phyloP scores from a whole-genome alignment of 2,797 vertebrate species.

The Poecilia picta region DNA sequence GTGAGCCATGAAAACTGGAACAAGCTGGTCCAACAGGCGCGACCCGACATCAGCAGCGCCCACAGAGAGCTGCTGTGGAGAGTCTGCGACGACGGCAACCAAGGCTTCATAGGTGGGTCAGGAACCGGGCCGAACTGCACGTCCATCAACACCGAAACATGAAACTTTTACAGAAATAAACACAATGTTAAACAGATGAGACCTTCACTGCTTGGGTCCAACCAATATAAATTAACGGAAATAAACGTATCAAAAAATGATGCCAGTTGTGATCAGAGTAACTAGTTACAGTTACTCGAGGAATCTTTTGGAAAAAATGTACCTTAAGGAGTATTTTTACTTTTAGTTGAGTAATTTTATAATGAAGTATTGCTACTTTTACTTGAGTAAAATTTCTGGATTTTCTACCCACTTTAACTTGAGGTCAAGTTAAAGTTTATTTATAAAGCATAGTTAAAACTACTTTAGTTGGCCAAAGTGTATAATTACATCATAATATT shows the following conservation, averaged over 20 bases:
- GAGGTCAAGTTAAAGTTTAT: too few relatives aligned
- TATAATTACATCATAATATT: too few relatives aligned
- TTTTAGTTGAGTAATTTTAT: too few relatives aligned
- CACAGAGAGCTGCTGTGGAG: constrained; percentile 89
- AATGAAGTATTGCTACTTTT: too few relatives aligned
- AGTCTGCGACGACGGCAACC: constrained; percentile 84
- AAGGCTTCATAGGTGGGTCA: constrained; percentile 85
- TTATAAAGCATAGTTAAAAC: too few relatives aligned
- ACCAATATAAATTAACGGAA: neutral
- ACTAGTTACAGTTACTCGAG: too few relatives aligned
- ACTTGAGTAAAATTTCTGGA: too few relatives aligned
- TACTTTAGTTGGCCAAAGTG: too few relatives aligned
- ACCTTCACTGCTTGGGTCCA: neutral
- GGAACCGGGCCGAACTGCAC: neutral
- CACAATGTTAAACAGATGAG: neutral
- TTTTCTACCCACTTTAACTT: too few relatives aligned
- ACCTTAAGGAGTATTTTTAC: too few relatives aligned
- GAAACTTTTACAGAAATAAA: neutral
- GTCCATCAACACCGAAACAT: neutral
- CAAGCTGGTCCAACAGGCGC: constrained; percentile 83
- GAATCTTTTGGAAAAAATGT: too few relatives aligned
- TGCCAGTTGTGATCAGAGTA: neutral
- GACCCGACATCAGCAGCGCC: constrained; percentile 83
- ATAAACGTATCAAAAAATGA: neutral
- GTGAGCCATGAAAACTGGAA: constrained; percentile 85